Evolutionary conservation across 2,888 invertebrate species (phyloP).

Genomic region (Melinaea marsaeus): DNA sequence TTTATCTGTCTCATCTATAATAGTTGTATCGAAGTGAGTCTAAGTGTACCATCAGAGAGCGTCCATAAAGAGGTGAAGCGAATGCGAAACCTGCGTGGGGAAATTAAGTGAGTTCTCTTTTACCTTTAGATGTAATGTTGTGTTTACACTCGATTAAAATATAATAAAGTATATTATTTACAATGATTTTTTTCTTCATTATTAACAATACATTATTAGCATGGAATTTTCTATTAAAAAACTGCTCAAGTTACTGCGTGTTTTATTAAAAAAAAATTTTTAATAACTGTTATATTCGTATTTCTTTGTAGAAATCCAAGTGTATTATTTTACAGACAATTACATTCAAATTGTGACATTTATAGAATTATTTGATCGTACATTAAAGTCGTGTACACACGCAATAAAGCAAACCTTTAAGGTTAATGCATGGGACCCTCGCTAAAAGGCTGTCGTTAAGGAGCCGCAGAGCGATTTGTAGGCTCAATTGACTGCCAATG

Average conservation of each 20-base stretch:
- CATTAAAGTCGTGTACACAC: conserved; percentile 12
- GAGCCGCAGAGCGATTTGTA: conserved; percentile 60
- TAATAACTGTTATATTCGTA: too few relatives aligned
- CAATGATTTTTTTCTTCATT: too few relatives aligned
- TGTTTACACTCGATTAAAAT: background rate
- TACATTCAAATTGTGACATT: background rate
- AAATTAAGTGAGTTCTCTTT: conserved; percentile 16
- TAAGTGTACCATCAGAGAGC: conserved; percentile 70
- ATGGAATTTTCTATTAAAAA: too few relatives aligned
- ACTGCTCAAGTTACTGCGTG: too few relatives aligned
- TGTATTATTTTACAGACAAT: background rate
- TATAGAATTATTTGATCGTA: background rate
- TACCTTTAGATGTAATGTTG: conserved; percentile 2
- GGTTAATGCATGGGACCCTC: conserved; percentile 37
- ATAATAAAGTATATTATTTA: too few relatives aligned
- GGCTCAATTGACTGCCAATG: conserved; percentile 69
- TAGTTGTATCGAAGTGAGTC: conserved; percentile 38
- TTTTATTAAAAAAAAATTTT: too few relatives aligned
- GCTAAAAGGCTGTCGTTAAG: conserved; percentile 55
- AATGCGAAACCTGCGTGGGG: conserved; percentile 42
- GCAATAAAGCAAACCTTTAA: conserved; percentile 35
- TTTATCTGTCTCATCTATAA: conserved; percentile 37
- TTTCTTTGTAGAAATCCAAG: too few relatives aligned
- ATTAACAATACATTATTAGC: too few relatives aligned
- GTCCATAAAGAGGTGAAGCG: conserved; percentile 68